phyloP scores from a whole-genome alignment of 2,113 vertebrate species.

The Lepidiolamprologus cunningtoni region DNA sequence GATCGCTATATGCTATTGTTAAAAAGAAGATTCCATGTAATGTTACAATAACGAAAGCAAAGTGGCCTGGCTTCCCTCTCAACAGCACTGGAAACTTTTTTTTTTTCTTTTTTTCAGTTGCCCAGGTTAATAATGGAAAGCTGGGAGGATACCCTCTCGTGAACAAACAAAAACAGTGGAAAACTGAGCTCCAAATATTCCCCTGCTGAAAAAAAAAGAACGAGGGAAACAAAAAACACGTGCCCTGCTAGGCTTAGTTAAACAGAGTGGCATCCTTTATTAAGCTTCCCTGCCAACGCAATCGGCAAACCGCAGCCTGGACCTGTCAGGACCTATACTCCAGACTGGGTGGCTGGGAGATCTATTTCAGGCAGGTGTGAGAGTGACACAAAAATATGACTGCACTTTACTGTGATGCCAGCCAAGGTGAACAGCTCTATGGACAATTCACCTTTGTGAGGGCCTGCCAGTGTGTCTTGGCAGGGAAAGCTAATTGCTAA shows the following conservation, averaged over 20 bases:
- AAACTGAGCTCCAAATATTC: conserved; percentile 65
- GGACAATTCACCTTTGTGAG: conserved; percentile 13
- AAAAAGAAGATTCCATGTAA: background rate
- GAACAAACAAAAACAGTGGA: conserved; percentile 67
- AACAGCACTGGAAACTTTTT: conserved; percentile 39
- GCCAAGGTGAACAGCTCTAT: background rate
- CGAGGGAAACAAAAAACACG: background rate
- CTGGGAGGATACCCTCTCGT: conserved; percentile 50
- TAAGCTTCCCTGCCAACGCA: conserved; percentile 17
- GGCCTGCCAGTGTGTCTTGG: conserved; percentile 1
- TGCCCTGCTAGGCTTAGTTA: conserved; percentile 12
- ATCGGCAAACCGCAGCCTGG: conserved; percentile 4
- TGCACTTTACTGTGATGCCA: background rate
- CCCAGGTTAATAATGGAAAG: conserved; percentile 60
- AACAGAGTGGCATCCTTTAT: conserved; percentile 49
- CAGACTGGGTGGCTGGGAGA: conserved; percentile 1
- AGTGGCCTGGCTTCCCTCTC: background rate
- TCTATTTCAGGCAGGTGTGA: conserved; percentile 47
- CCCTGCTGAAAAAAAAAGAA: conserved; percentile 32
- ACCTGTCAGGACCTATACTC: conserved; percentile 38
- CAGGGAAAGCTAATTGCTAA: background rate
- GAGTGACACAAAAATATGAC: conserved; percentile 28
- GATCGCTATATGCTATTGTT: background rate
- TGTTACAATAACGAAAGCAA: background rate
- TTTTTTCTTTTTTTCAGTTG: conserved; percentile 10